Percentiles rank a stretch among this genome's conserved stretches.
Evolutionary conservation across 2,888 invertebrate species (phyloP).

Genomic region (Eilema depressum): DNA sequence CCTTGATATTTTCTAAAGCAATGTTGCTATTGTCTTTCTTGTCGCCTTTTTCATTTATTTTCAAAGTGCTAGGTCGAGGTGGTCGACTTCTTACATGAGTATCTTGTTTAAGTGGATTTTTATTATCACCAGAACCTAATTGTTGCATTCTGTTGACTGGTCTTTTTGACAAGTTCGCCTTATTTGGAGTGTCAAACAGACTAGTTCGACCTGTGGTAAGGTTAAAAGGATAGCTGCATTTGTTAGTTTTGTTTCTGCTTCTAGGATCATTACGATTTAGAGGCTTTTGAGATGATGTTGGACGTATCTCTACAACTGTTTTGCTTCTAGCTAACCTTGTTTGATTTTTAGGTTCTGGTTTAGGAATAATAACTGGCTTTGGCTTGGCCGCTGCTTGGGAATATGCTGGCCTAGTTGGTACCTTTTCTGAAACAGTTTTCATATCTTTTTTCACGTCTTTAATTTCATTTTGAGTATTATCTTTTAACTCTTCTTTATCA

Average conservation of each 20-base stretch:
- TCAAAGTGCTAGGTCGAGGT: slow-evolving; percentile 69
- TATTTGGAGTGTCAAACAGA: slow-evolving; percentile 74
- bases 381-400: slow-evolving; percentile 85
- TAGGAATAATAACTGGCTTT: slow-evolving; percentile 65
- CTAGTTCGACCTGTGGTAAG: slow-evolving; percentile 81
- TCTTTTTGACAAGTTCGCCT: slow-evolving; percentile 53
- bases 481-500: slow-evolving; percentile 35
- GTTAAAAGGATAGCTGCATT: slow-evolving; percentile 85
- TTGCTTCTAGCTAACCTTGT: slow-evolving; percentile 73
- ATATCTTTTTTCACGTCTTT: slow-evolving; percentile 62
- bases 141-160: slow-evolving; percentile 59
- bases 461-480: slow-evolving; percentile 54
- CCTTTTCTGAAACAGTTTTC: slow-evolving; percentile 63
- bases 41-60: slow-evolving; percentile 71
- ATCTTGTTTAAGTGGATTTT: slow-evolving; percentile 64
- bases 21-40: slow-evolving; percentile 63
- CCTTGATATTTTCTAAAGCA: slow-evolving; percentile 70
- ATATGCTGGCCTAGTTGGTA: slow-evolving; percentile 73
- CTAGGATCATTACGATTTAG: slow-evolving; percentile 67
- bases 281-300: slow-evolving; percentile 61
- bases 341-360: slow-evolving; percentile 72
- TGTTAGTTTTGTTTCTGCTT: slow-evolving; percentile 71
- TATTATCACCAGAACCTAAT: slow-evolving; percentile 73
- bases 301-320: slow-evolving; percentile 80
- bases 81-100: slow-evolving; percentile 67